Evolutionary conservation across 2,888 invertebrate species (phyloP), one percentile per base, ranked within the genome.

Genomic region (Noctuana brunneofusca): DNA sequence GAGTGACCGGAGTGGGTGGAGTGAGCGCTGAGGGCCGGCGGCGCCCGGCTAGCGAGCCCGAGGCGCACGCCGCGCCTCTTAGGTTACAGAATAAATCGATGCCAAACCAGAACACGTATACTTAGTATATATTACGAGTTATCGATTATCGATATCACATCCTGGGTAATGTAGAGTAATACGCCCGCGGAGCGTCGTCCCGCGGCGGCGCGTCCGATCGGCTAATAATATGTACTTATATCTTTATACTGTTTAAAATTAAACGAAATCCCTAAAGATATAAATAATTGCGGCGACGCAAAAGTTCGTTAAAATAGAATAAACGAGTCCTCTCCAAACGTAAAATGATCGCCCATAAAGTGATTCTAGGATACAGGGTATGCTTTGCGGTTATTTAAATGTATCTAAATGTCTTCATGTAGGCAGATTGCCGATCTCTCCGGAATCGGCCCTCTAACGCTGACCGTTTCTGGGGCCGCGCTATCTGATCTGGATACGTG

Each of bases 341-440:
- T 86, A 86, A 87, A 84, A 86, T 86, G 83, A 92, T 90, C 88
- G 92, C 93, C 93, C 93, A 92, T 93, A 92, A 93, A 93, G 95
- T 95, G 95, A 95, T 94, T 94, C 93, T 96, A 96, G 96, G 96
- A 96, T 96, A 96, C 96, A 96, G 96, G 96, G 96, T 96, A 96
- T 95, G 96, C 95, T 96, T 96, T 96, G 95, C 96, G 95, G 95
- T 96, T 96, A 95, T 95, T 95, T 95, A 94, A 93, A 94, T 93
- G 93, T 94, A 84, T 90, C 89, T 89, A 93, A 93, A 92, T 87
- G 86, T 92, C 91, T 85, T 87, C 87, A 86, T 81, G 83, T 86
- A 83, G 89, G 87, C 90, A 87, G 83, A 74, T 80, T 79, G 85
- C 85, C 87, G 74, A 73, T 77, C 73, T 80, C 74, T 79, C 81